Base-by-base conservation (phyloP, 2,113 vertebrate species). In the Morone chrysops region DNA sequence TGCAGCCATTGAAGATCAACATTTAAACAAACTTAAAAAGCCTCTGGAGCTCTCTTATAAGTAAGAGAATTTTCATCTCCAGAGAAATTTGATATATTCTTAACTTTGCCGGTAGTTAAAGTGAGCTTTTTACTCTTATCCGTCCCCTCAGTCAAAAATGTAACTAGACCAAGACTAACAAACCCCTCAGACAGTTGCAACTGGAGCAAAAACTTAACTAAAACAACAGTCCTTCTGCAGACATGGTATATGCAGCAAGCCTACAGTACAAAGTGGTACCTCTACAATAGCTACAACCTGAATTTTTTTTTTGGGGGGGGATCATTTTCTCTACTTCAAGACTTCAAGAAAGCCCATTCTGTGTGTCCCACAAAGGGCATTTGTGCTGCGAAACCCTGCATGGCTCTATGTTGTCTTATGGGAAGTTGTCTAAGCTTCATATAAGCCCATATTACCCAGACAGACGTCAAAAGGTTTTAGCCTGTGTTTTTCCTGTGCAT, bases 381-480 rank as follows among this genome's bases (percentile, higher is more conserved):
- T 85, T 91, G 81, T 93, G 82, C 69, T 25, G 43, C 16, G 6
- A 81, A 85, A 76, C 77, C 84, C 72, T 69, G 89, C 87, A 73
- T 70, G 78, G 71, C 70, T 78, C 76, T 43, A n/a, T 92, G 86
- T 92, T 94, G 85, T 87, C 76, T 81, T 91, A 86, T 78, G 92
- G 88, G 87, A 93, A 84, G 81, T 71, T 85, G 83, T 79, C 88
- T 89, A 91, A 94, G 90, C 89, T 78, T 70, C 51, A 63, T 57
- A 72, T 93, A 94, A 92, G 75, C 85, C 88, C 70, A n/a, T 80
- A 83, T 91, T 89, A 92, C 90, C 83, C 88, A 81, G 80, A 84
- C 84, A 86, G 90, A 94, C 90, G 83, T 94, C 92, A 92, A 76
- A 75, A 38, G 90, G 90, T 78, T 80, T 93, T 76, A 81, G 69